phyloP scores from a whole-genome alignment of 2,113 vertebrate species.

The Gnathonemus echidnorhynchus region DNA sequence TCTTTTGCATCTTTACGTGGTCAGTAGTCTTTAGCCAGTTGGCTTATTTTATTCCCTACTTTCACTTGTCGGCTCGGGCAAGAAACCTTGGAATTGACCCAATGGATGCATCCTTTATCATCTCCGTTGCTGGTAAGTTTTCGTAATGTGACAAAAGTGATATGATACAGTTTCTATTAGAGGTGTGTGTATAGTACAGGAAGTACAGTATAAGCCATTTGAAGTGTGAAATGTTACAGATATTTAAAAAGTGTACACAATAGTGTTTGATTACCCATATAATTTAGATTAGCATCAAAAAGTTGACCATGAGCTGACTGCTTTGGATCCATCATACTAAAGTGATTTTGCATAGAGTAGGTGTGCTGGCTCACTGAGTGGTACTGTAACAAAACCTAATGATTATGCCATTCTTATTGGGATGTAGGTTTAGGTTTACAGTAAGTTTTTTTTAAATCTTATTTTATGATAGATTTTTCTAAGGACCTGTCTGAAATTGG shows the following conservation, averaged over 20 bases:
- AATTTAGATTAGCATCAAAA: not conserved
- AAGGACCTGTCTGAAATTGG: not conserved
- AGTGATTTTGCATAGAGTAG: not conserved
- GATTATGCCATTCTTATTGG: not conserved
- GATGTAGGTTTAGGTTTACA: not conserved
- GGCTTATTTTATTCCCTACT: constrained; percentile 82
- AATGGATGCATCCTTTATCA: constrained; percentile 84
- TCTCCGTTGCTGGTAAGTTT: constrained; percentile 78
- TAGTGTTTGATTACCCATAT: not conserved
- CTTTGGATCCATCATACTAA: not conserved
- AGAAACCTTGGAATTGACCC: constrained; percentile 71
- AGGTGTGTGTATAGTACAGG: not conserved
- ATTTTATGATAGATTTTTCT: not conserved
- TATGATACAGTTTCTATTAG: not conserved
- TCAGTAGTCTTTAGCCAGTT: constrained; percentile 84
- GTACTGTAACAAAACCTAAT: not conserved
- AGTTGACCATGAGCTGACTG: not conserved
- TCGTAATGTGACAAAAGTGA: not conserved
- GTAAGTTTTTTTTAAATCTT: not conserved
- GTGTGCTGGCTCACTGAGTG: not conserved
- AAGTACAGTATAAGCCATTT: not conserved
- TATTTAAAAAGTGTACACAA: not conserved
- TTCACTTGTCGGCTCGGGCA: constrained; percentile 82
- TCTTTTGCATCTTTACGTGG: constrained; percentile 86
- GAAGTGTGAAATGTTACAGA: not conserved